Evolutionary conservation across 2,797 vertebrate genomes (phyloP), one percentile per base, ranked within the genome.

Genomic region (Myotis daubentonii): DNA sequence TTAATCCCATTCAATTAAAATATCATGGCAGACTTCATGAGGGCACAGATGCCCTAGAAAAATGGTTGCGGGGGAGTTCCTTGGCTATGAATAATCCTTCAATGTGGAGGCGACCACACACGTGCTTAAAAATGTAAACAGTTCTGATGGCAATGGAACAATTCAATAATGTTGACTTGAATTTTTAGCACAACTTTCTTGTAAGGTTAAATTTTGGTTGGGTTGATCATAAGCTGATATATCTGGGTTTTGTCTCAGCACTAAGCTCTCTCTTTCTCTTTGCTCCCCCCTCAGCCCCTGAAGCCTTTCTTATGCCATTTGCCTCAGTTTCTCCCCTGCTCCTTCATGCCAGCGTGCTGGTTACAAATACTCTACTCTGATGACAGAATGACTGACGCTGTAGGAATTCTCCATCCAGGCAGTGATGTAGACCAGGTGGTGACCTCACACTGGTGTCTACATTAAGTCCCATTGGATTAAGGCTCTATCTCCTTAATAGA

Each of bases 31-130:
- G 96, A 82, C 95, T 62, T 95, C 84, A 90, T 30, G 82, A 96
- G 97, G 97, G 95, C 96, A 96, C 97, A 98, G 97, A 98, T 95
- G 93, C 97, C 97, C 97, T 98, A 98, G 97, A 98, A 98, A 98
- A 98, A 93, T 97, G 97, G 95, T 96, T 96, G 65, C 2, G 87
- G 94, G 94, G 91, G 96, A 97, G 97, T 98, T 98, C 97, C 95
- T 98, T 98, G 98, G 98, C 97, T 36, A 25, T 94, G 97, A 94
- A 95, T 91, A 65, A 96, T 94, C 94, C 91, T 94, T 96, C 97
- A 92, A 92, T 91, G 81, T 95, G 87, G 76, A 96, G 96, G 95
- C 95, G 97, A 97, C 97, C 98, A 98, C 97, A 97, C 97, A 96
- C 65, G 28, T 95, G 93, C 97, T 97, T 93, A 92, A 97, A 97